Percentiles rank a stretch among this genome's conserved stretches.
Evolutionary conservation across 30 jellyfish, hydroid and myxozoan genomes (phyloP).

Genomic region (Hydractinia symbiolongicarpus): DNA sequence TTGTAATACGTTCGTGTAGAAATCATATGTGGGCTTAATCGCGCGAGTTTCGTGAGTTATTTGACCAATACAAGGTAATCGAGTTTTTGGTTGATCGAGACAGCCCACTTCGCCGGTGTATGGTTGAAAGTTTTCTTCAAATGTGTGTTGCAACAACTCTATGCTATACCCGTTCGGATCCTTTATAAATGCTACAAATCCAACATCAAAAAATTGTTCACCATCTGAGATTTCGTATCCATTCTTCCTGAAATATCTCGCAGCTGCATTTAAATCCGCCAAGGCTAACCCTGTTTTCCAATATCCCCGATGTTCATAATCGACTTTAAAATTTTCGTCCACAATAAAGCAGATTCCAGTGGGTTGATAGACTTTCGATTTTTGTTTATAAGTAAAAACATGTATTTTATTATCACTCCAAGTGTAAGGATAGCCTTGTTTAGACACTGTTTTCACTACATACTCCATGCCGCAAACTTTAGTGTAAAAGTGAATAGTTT

Average conservation of each 20-base stretch:
- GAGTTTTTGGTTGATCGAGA: background rate
- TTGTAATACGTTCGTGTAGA: conserved; percentile 1
- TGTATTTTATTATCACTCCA: conserved; percentile 1
- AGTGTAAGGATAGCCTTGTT: conserved; percentile 1
- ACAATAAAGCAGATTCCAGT: conserved; percentile 8
- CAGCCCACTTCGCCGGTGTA: background rate
- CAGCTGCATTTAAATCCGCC: conserved; percentile 2
- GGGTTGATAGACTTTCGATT: background rate
- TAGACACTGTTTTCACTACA: background rate
- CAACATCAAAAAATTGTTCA: background rate
- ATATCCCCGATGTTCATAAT: background rate
- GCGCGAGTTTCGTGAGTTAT: background rate
- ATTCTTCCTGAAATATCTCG: background rate
- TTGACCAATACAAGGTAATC: background rate
- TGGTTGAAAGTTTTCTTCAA: background rate
- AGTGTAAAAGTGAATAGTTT: background rate
- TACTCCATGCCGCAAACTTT: background rate
- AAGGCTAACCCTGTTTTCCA: background rate
- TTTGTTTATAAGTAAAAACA: background rate
- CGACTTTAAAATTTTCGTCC: background rate
- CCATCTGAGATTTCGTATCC: background rate
- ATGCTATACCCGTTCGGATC: conserved; percentile 12
- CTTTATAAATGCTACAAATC: background rate
- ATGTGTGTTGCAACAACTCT: conserved; percentile 8
- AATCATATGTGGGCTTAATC: background rate